These are phyloP conservation scores for Druon quercuslanigerum DNA, from an alignment of 1,140 invertebrate genomes.

Conservation along the genomic window DNA sequence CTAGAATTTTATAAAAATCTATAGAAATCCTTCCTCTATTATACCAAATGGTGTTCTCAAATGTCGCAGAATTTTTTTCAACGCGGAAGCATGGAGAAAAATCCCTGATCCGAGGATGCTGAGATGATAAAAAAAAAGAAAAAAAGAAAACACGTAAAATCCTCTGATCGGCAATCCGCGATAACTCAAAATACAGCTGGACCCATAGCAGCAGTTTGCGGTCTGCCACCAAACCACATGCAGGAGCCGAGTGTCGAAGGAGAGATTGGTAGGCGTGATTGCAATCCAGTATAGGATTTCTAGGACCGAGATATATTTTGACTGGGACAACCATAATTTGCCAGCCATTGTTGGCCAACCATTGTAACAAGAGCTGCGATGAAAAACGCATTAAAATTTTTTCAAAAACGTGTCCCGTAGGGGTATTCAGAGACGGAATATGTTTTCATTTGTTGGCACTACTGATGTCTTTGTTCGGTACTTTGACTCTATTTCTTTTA, in stretches of 20 bases:
- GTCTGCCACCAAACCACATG: slow-evolving; percentile 50
- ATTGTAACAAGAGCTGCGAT: slow-evolving; percentile 59
- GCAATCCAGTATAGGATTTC: slow-evolving; percentile 44
- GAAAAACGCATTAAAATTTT: slow-evolving; percentile 49
- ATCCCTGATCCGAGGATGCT: slow-evolving; percentile 5
- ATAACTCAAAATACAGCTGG: slow-evolving; percentile 74
- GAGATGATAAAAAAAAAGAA: slow-evolving; percentile 48
- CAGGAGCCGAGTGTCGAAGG: slow-evolving; percentile 36
- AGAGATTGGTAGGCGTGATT: slow-evolving; percentile 61
- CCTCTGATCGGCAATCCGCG: slow-evolving; percentile 69
- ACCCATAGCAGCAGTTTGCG: slow-evolving; percentile 63
- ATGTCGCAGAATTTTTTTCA: slow-evolving; percentile 19
- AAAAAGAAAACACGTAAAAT: slow-evolving; percentile 60
- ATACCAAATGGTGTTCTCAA: background rate
- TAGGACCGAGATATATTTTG: slow-evolving; percentile 65
- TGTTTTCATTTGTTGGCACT: slow-evolving; percentile 61
- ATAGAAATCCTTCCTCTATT: no score
- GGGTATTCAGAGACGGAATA: slow-evolving; percentile 46
- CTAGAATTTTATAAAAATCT: no score
- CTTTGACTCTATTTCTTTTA: slow-evolving; percentile 36
- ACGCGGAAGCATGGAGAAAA: background rate
- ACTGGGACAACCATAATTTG: slow-evolving; percentile 70
- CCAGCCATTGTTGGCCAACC: slow-evolving; percentile 60
- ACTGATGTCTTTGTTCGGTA: slow-evolving; percentile 46
- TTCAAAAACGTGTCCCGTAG: slow-evolving; percentile 41